Conservation (phyloP, 2,113 vertebrate species). For the Chroicocephalus ridibundus region DNA sequence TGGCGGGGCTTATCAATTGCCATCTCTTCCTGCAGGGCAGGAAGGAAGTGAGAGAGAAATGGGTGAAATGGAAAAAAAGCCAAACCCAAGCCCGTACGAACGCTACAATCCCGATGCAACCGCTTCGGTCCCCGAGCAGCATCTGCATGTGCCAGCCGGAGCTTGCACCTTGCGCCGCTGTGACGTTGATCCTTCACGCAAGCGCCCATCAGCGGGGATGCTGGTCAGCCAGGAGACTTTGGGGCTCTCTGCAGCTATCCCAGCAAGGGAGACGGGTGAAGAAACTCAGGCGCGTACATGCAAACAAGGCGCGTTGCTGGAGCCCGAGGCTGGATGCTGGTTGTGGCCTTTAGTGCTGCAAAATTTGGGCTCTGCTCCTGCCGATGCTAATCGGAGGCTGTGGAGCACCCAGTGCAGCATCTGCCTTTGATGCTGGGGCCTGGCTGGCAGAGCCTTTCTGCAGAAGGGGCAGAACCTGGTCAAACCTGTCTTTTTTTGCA, state of each 20-base stretch:
- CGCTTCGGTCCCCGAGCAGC: accelerated
- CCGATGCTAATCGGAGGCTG: not conserved
- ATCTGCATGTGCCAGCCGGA: not conserved
- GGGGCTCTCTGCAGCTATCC: not conserved
- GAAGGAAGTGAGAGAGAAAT: slow-evolving; percentile 13
- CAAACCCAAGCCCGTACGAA: accelerated
- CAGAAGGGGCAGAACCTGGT: slow-evolving; percentile 3
- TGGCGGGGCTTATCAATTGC: not conserved
- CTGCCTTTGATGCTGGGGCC: slow-evolving; percentile 42
- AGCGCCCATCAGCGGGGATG: accelerated
- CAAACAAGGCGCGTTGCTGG: not conserved
- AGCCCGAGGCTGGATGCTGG: not conserved
- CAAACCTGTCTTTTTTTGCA: slow-evolving; percentile 34
- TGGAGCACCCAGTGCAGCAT: not conserved
- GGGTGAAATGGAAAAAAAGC: not conserved
- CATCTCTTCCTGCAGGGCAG: not conserved
- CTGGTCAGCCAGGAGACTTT: not conserved
- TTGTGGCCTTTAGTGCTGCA: not conserved
- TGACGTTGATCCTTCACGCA: not conserved
- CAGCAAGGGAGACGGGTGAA: accelerated
- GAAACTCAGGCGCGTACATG: not conserved
- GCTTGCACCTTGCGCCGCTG: not conserved
- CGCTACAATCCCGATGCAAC: not conserved
- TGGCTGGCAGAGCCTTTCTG: slow-evolving; percentile 20
- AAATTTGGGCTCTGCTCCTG: not conserved